A percentile compares a stretch with the other conserved stretches of the same genome.
Conservation (phyloP, 2,888 invertebrate genomes). For the Anorthoa munda region DNA sequence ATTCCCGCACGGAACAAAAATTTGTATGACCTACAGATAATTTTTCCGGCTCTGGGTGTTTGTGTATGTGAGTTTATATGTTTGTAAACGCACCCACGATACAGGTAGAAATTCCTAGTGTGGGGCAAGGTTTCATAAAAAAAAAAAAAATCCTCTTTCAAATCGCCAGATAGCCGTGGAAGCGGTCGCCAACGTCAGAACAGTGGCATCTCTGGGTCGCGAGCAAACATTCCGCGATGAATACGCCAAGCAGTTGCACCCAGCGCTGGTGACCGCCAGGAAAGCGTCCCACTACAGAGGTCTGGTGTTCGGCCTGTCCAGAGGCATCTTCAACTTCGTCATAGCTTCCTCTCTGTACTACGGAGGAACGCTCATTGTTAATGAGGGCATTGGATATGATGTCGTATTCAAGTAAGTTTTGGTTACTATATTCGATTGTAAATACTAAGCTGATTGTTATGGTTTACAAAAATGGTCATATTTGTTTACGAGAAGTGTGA, state of each 20-base stretch:
- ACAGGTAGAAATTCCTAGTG: no score
- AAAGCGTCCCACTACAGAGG: constrained; percentile 92
- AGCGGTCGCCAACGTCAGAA: constrained; percentile 94
- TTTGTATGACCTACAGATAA: no score
- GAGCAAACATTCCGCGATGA: constrained; percentile 93
- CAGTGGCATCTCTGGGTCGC: constrained; percentile 94
- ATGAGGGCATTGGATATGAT: constrained; percentile 90
- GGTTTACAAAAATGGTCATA: no score
- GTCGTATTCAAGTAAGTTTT: constrained; percentile 93
- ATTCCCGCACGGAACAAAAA: no score
- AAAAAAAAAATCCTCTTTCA: no score
- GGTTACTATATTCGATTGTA: background rate
- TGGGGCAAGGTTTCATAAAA: no score
- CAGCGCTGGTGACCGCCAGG: constrained; percentile 91
- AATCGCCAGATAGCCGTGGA: constrained; percentile 93
- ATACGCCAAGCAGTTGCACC: constrained; percentile 91
- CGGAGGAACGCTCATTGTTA: constrained; percentile 92
- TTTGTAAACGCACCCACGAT: no score
- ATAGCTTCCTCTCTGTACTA: constrained; percentile 94
- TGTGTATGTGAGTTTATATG: no score
- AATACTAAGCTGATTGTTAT: no score
- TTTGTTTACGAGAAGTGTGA: no score
- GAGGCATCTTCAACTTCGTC: constrained; percentile 93
- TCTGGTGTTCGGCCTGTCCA: constrained; percentile 93
- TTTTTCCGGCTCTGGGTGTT: no score